Evolutionary conservation across 2,888 invertebrate genomes (phyloP).

Genomic region (Latheticus oryzae): DNA sequence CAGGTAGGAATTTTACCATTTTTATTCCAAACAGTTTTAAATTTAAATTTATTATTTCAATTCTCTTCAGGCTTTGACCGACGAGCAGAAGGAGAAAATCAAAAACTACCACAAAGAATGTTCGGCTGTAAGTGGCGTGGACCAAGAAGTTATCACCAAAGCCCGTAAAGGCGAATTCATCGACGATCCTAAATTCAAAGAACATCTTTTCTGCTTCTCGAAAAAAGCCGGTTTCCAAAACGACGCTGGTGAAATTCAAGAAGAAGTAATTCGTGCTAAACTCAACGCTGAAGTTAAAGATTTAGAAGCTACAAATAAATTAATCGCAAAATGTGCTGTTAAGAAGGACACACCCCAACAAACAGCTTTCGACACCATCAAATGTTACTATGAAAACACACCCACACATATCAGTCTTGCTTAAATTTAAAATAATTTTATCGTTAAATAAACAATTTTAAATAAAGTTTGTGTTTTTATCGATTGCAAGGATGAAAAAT

Average conservation of each 20-base stretch:
- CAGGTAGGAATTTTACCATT: conserved; percentile 14
- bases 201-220: conserved; percentile 50
- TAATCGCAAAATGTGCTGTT: conserved; percentile 49
- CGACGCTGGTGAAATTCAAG: conserved; percentile 52
- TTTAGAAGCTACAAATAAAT: conserved; percentile 37
- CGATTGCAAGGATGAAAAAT: conserved; percentile 10
- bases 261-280: conserved; percentile 48
- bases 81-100: conserved; percentile 43
- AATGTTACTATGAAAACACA: conserved; percentile 50
- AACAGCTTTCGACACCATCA: conserved; percentile 52
- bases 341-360: conserved; percentile 45
- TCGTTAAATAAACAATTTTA: conserved; percentile 11
- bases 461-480: conserved; percentile 11
- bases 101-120: conserved; percentile 49
- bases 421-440: conserved; percentile 9
- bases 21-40: background rate
- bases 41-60: conserved; percentile 2
- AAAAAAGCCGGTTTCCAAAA: conserved; percentile 54
- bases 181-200: conserved; percentile 51
- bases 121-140: conserved; percentile 44
- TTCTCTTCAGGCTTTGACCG: conserved; percentile 24
- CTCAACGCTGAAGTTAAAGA: conserved; percentile 39
- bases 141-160: conserved; percentile 48
- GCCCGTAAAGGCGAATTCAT: conserved; percentile 50
- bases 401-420: conserved; percentile 19